A percentile compares a stretch with the other conserved stretches of the same genome.
These are phyloP conservation scores for Saxicola maurus DNA, from an alignment of 2,797 vertebrate species.

Conservation along the genomic window DNA sequence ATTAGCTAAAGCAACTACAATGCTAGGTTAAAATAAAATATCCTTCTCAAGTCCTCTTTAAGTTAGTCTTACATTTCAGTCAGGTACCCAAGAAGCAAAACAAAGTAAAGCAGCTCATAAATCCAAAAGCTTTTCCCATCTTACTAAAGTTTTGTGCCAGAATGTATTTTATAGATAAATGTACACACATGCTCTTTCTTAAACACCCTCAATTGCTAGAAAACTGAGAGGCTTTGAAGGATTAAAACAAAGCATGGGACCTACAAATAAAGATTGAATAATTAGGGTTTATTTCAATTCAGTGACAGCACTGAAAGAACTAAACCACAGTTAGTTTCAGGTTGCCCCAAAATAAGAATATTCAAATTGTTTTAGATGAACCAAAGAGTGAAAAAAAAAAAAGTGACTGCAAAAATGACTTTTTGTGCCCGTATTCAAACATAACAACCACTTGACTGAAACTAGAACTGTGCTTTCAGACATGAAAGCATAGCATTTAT, in stretches of 20 bases:
- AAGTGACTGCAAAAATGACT: neutral
- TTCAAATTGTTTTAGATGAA: neutral
- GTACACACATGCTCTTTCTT: neutral
- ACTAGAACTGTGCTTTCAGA: neutral
- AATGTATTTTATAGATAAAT: conserved; percentile 39
- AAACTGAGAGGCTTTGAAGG: conserved; percentile 26
- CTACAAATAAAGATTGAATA: conserved; percentile 21
- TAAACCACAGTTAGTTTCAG: neutral
- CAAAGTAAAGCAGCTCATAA: conserved; percentile 9
- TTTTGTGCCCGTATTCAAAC: neutral
- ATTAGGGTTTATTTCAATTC: neutral
- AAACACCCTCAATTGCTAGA: neutral
- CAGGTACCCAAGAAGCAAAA: conserved; percentile 25
- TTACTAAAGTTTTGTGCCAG: neutral
- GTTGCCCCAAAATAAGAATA: neutral
- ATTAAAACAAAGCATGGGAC: neutral
- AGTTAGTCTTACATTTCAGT: neutral
- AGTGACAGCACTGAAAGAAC: neutral
- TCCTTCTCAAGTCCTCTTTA: neutral
- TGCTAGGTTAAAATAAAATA: neutral
- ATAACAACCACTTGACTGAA: neutral
- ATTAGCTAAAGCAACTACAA: neutral
- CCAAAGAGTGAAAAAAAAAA: neutral
- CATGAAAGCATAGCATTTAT: neutral
- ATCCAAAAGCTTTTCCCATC: conserved; percentile 25